Conservation (phyloP, 2,113 vertebrate species). For the Triplophysa siluroides region DNA sequence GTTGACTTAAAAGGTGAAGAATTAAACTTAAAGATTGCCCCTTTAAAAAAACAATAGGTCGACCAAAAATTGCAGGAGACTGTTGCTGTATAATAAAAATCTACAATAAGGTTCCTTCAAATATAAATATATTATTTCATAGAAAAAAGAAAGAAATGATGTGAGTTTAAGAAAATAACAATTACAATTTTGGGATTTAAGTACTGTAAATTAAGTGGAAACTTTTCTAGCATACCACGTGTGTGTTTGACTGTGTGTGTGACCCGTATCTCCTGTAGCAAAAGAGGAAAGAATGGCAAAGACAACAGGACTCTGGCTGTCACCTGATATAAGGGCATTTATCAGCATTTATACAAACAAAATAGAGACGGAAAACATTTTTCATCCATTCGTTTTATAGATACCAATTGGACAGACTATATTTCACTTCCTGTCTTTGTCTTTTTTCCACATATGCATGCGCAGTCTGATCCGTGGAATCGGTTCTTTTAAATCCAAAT, state of each 20-base stretch:
- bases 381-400: slow-evolving; percentile 19
- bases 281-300: slow-evolving; percentile 25
- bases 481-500: background rate
- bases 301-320: slow-evolving; percentile 28
- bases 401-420: slow-evolving; percentile 24
- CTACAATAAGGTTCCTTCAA: too few relatives aligned
- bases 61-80: too few relatives aligned
- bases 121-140: background rate
- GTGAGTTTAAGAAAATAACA: slow-evolving; percentile 2
- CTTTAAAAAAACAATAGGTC: too few relatives aligned
- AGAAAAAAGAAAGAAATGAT: background rate
- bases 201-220: background rate
- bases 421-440: slow-evolving; percentile 42
- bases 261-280: slow-evolving; percentile 26
- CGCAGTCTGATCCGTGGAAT: background rate
- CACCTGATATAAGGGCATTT: slow-evolving; percentile 41
- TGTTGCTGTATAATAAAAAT: background rate
- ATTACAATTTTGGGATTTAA: background rate
- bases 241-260: slow-evolving; percentile 13
- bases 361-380: slow-evolving; percentile 27
- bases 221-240: background rate
- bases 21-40: too few relatives aligned
- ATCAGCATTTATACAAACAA: slow-evolving; percentile 37
- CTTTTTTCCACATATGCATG: background rate
- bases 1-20: too few relatives aligned